These are phyloP conservation scores for Metaphire vulgaris DNA, from an alignment of 1,140 invertebrate genomes.

Conservation along the genomic window DNA sequence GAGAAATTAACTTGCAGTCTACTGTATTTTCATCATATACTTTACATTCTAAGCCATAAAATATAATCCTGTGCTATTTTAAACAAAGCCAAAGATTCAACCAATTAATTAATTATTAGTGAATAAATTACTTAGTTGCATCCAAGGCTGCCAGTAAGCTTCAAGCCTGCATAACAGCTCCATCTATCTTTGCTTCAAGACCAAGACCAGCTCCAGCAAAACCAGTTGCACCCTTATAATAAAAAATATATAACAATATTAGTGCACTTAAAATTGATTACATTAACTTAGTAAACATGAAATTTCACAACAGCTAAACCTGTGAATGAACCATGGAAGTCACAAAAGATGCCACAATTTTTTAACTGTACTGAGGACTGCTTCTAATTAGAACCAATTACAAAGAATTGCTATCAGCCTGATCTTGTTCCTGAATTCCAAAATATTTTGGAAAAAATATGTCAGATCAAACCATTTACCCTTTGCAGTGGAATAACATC, in stretches of 20 bases:
- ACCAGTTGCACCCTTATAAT: constrained; percentile 79
- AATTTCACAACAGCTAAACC: constrained; percentile 6
- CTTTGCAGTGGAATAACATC: constrained; percentile 88
- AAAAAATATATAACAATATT: constrained; percentile 26
- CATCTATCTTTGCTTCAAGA: constrained; percentile 72
- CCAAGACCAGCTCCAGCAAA: constrained; percentile 79
- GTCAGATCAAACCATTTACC: constrained; percentile 51
- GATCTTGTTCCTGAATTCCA: constrained; percentile 7
- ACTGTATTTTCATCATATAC: too few species aligned
- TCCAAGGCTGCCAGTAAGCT: background rate
- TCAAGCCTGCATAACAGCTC: constrained; percentile 64
- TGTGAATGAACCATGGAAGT: constrained; percentile 12
- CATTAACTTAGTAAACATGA: background rate
- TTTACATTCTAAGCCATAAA: too few species aligned
- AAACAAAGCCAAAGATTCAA: too few species aligned
- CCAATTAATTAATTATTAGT: too few species aligned
- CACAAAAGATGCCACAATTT: constrained; percentile 15
- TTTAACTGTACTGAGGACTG: background rate
- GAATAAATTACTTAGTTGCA: too few species aligned
- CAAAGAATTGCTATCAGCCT: constrained; percentile 1
- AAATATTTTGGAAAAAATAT: constrained; percentile 11
- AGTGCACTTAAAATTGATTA: constrained; percentile 31
- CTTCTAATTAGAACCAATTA: background rate
- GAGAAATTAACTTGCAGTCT: too few species aligned
- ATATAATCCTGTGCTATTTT: too few species aligned